Evolutionary conservation across 2,888 invertebrate species (phyloP).

Genomic region (Silvanus unidentatus): DNA sequence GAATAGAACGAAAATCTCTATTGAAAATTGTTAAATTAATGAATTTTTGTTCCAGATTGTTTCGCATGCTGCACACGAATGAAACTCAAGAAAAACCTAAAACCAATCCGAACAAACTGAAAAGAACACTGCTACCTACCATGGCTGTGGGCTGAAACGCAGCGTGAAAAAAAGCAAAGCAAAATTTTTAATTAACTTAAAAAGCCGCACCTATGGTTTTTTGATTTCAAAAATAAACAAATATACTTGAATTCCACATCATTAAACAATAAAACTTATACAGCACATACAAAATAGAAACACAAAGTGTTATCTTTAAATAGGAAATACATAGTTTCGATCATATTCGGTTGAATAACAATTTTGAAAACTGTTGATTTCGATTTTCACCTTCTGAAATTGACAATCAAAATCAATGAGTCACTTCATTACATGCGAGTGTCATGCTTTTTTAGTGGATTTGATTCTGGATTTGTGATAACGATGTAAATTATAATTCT

Average conservation of each 20-base stretch:
- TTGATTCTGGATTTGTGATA: too few species aligned
- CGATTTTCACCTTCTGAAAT: too few species aligned
- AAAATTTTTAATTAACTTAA: slow-evolving; percentile 36
- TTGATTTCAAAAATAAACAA: neutral
- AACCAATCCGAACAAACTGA: slow-evolving; percentile 15
- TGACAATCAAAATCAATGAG: too few species aligned
- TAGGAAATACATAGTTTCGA: too few species aligned
- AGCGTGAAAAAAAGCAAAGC: slow-evolving; percentile 47
- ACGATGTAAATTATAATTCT: too few species aligned
- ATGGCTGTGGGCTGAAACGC: slow-evolving; percentile 47
- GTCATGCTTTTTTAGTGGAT: too few species aligned
- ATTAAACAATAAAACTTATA: neutral
- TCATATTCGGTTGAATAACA: too few species aligned
- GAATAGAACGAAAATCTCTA: neutral
- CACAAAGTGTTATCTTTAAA: neutral
- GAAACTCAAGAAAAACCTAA: neutral
- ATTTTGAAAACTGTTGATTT: too few species aligned
- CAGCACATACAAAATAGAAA: neutral
- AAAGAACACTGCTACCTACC: slow-evolving; percentile 44
- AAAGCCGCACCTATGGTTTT: slow-evolving; percentile 18
- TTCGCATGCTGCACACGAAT: slow-evolving; percentile 13
- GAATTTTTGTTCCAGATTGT: too few species aligned
- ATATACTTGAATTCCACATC: neutral
- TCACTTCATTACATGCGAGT: too few species aligned
- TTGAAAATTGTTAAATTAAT: too few species aligned